Percentiles rank a stretch among this genome's conserved stretches.
These are phyloP conservation scores for Globodera ellingtonae DNA, from an alignment of 1,140 invertebrate genomes.

Conservation along the genomic window DNA sequence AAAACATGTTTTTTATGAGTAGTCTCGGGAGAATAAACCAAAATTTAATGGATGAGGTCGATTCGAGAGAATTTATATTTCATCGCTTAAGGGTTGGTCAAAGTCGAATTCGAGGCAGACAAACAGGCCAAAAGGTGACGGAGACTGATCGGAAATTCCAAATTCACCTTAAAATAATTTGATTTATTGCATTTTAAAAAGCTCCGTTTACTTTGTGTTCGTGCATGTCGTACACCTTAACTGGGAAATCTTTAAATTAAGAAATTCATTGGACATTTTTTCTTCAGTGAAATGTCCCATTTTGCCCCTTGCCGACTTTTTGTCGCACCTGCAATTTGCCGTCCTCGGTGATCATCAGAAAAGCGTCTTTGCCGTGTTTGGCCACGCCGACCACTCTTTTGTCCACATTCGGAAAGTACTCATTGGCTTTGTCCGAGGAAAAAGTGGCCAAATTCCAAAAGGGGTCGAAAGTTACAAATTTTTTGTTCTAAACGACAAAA, in stretches of 20 bases:
- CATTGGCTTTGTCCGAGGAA: not conserved
- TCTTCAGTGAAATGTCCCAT: not conserved
- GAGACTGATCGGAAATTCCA: slow-evolving; percentile 1
- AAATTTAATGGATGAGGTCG: not conserved
- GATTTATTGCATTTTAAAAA: not conserved
- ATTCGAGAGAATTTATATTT: not conserved
- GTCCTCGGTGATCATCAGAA: slow-evolving; percentile 15
- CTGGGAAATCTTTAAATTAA: not conserved
- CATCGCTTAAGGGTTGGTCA: not conserved
- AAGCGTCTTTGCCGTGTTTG: not conserved
- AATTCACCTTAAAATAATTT: not conserved
- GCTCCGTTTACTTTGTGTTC: slow-evolving; percentile 6
- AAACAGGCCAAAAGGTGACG: slow-evolving; percentile 1
- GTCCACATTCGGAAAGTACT: slow-evolving; percentile 27
- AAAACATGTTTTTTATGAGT: too few species aligned
- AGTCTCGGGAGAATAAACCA: too few species aligned
- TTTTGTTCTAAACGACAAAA: slow-evolving; percentile 3
- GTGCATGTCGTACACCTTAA: slow-evolving; percentile 15
- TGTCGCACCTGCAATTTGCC: slow-evolving; percentile 9
- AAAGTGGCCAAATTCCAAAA: slow-evolving; percentile 43
- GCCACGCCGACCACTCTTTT: slow-evolving; percentile 14
- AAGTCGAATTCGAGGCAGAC: not conserved
- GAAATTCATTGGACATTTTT: not conserved
- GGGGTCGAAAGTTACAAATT: slow-evolving; percentile 42
- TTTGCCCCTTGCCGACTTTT: not conserved